A percentile compares a stretch with the other conserved stretches of the same genome.
Evolutionary conservation across 2,113 vertebrate genomes (phyloP).

Genomic region (Phoxinus phoxinus): DNA sequence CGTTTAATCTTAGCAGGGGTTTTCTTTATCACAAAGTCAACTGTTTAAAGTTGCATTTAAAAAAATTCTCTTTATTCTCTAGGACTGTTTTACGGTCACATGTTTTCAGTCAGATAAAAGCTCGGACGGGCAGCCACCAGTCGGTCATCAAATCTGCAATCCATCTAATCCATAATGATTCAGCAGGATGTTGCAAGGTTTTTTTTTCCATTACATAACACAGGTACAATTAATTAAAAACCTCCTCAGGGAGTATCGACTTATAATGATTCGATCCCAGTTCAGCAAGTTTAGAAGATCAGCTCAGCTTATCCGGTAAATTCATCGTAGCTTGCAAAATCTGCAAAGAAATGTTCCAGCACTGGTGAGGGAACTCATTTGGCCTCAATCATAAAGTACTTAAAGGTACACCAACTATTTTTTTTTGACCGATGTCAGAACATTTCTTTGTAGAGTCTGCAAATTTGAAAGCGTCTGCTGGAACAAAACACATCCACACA

Average conservation of each 20-base stretch:
- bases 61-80: neutral
- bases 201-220: constrained; percentile 48
- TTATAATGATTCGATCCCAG: constrained; percentile 11
- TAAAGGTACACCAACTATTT: neutral
- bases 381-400: neutral
- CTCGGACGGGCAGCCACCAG: neutral
- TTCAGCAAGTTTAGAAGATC: constrained; percentile 30
- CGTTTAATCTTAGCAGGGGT: neutral
- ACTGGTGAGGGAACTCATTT: neutral
- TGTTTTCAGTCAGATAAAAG: constrained; percentile 22
- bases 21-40: neutral
- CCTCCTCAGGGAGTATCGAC: constrained; percentile 39
- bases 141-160: constrained; percentile 26
- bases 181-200: constrained; percentile 4
- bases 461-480: neutral
- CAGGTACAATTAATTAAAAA: constrained; percentile 48
- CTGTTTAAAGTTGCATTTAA: neutral
- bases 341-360: neutral
- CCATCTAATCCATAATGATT: constrained; percentile 53
- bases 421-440: neutral
- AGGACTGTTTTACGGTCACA: constrained; percentile 15
- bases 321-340: neutral
- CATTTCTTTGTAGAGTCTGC: neutral
- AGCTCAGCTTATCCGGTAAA: constrained; percentile 24
- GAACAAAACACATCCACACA: neutral